phyloP scores from a whole-genome alignment of 1,140 invertebrate species.

The Nasonia longicornis region DNA sequence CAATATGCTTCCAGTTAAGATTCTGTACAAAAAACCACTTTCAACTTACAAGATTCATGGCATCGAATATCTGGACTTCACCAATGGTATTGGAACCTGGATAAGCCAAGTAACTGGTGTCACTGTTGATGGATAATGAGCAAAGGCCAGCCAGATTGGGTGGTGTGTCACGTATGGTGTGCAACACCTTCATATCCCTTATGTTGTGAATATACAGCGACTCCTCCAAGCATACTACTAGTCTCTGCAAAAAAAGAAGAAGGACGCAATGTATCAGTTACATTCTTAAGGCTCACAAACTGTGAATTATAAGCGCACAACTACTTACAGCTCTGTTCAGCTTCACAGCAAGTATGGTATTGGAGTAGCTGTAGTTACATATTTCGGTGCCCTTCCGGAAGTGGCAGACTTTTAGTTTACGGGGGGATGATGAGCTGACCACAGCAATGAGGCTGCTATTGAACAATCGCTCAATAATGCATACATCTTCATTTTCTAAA shows the following conservation, averaged over 20 bases:
- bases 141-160: constrained; percentile 93
- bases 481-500: constrained; percentile 81
- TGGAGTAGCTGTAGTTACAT: constrained; percentile 98
- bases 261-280: constrained; percentile 22
- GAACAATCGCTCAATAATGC: constrained; percentile 95
- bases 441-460: constrained; percentile 96
- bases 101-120: constrained; percentile 96
- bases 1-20: background rate
- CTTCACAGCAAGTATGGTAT: constrained; percentile 96
- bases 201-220: constrained; percentile 99
- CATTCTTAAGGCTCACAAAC: constrained; percentile 2
- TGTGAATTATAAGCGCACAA: background rate
- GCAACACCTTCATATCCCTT: constrained; percentile 97
- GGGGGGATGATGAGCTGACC: constrained; percentile 90
- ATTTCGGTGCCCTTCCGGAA: constrained; percentile 99
- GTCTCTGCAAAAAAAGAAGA: constrained; percentile 74
- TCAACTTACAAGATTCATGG: constrained; percentile 86
- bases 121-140: constrained; percentile 88
- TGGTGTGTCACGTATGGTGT: constrained; percentile 98
- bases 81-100: constrained; percentile 93
- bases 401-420: constrained; percentile 96
- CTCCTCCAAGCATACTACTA: constrained; percentile 98
- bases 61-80: constrained; percentile 99
- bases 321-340: constrained; percentile 91
- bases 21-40: background rate